A percentile compares a stretch with the other conserved stretches of the same genome.
Conservation (phyloP, 2,797 vertebrate genomes). For the Oreonectes daqikongensis region DNA sequence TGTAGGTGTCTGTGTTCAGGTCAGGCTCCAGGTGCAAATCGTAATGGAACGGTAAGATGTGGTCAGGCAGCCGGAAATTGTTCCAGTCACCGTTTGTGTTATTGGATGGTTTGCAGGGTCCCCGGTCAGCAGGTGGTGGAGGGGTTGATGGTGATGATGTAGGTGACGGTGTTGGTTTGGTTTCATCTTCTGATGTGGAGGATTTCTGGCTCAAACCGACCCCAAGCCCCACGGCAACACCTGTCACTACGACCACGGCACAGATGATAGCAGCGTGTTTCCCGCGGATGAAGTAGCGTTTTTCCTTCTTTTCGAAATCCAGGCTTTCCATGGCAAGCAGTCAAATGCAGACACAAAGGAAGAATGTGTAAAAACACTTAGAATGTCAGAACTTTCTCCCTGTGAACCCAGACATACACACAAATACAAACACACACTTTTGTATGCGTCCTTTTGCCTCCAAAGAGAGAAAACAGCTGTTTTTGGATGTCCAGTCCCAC, state of each 20-base stretch:
- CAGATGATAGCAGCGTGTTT: constrained; percentile 86
- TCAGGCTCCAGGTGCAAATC: constrained; percentile 84
- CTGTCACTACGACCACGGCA: constrained; percentile 73
- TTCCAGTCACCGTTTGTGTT: constrained; percentile 81
- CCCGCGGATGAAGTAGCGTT: constrained; percentile 80
- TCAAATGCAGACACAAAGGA: constrained; percentile 16
- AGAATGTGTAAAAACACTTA: constrained; percentile 37
- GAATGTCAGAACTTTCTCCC: constrained; percentile 20
- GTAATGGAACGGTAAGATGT: constrained; percentile 84
- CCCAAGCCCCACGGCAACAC: constrained; percentile 85
- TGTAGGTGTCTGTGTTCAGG: constrained; percentile 81
- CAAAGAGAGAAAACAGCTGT: constrained; percentile 50
- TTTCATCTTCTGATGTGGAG: constrained; percentile 46
- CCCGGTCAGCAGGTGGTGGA: constrained; percentile 55
- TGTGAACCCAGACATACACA: constrained; percentile 5
- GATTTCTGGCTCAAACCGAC: constrained; percentile 80
- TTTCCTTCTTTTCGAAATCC: constrained; percentile 72
- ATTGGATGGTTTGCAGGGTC: constrained; percentile 75
- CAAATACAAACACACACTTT: constrained; percentile 21
- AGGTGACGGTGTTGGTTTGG: constrained; percentile 49
- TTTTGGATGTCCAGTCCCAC: constrained; percentile 25
- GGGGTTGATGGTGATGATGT: neutral
- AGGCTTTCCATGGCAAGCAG: constrained; percentile 67
- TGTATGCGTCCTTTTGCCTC: constrained; percentile 43
- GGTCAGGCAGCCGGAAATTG: constrained; percentile 85